Percentiles rank a stretch among this genome's conserved stretches.
phyloP scores from a whole-genome alignment of 1,140 invertebrate genomes.

The Pemphigus obesinymphae region DNA sequence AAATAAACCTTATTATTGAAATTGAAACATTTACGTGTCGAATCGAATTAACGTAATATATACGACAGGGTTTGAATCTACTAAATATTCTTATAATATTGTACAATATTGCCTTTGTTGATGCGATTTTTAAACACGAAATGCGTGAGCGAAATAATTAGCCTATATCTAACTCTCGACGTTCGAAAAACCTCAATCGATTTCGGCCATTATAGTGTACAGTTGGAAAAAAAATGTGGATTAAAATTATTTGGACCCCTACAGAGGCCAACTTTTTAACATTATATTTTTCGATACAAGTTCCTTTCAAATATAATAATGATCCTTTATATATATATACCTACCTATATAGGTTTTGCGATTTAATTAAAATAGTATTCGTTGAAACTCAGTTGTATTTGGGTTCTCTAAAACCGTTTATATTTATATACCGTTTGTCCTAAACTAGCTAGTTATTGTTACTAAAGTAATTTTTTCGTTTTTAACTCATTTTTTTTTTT shows the following conservation, averaged over 20 bases:
- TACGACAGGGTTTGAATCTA: no score
- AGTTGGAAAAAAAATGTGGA: background rate
- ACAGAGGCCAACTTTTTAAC: background rate
- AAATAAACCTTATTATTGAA: no score
- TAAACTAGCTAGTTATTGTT: no score
- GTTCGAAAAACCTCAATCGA: background rate
- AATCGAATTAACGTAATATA: no score
- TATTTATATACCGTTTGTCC: no score
- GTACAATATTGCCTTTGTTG: no score
- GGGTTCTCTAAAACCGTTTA: no score
- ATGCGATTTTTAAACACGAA: background rate
- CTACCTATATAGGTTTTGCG: background rate
- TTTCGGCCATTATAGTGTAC: background rate
- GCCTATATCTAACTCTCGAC: background rate
- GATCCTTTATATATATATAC: background rate
- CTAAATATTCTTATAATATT: no score
- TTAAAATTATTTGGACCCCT: conserved; percentile 2
- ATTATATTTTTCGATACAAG: background rate
- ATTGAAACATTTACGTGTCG: no score
- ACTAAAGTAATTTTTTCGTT: no score
- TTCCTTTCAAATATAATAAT: background rate
- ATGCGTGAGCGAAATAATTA: conserved; percentile 17
- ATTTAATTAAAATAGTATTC: background rate
- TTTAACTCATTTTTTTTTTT: no score
- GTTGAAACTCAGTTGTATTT: background rate